A percentile compares a stretch with the other conserved stretches of the same genome.
These are phyloP conservation scores for Lepidochrysops patricia DNA, from an alignment of 2,888 invertebrate genomes.

Conservation along the genomic window DNA sequence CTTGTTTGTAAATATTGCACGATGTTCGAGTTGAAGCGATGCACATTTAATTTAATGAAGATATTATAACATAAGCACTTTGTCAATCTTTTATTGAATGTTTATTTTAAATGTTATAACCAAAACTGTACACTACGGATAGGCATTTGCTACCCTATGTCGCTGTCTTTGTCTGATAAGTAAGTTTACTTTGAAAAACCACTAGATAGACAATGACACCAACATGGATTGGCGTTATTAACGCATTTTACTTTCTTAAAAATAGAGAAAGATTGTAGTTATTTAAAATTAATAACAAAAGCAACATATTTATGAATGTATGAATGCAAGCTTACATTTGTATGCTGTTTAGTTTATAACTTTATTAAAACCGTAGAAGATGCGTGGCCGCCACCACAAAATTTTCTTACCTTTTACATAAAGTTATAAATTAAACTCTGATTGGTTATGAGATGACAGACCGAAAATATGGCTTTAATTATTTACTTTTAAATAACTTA, in stretches of 20 bases:
- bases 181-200: no score
- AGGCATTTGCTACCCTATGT: no score
- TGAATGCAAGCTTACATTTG: conserved; percentile 19
- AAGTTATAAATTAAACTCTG: conserved; percentile 22
- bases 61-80: no score
- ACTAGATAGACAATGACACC: no score
- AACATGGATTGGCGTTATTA: no score
- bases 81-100: no score
- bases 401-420: conserved; percentile 36
- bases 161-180: no score
- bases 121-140: no score
- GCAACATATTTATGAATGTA: conserved; percentile 4
- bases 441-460: not conserved
- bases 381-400: conserved; percentile 68
- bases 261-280: not conserved
- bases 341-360: conserved; percentile 31
- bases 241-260: no score
- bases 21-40: not conserved
- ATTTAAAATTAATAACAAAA: conserved; percentile 11
- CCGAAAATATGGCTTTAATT: conserved; percentile 6
- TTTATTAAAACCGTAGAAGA: conserved; percentile 39
- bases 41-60: not conserved
- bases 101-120: no score
- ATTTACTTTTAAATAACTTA: conserved; percentile 14
- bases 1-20: conserved; percentile 19